Evolutionary conservation across 2,113 vertebrate species (phyloP).

Genomic region (Passerina amoena): DNA sequence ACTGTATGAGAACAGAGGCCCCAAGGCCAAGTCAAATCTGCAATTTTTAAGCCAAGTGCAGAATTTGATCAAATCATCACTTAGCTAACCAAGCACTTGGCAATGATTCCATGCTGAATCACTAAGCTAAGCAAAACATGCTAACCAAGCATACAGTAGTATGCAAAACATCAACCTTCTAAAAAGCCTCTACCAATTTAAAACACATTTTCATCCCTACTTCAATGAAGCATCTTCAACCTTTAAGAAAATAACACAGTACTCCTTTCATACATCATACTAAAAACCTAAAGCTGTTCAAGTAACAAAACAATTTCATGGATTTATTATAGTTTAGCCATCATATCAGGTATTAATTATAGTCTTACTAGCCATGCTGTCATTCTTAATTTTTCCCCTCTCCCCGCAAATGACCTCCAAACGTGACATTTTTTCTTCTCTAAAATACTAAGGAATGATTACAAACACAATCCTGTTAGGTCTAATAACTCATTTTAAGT

Average conservation of each 20-base stretch:
- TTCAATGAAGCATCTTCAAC: background rate
- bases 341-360: background rate
- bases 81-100: background rate
- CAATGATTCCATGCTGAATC: background rate
- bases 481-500: background rate
- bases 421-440: rapidly evolving
- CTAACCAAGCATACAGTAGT: background rate
- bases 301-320: background rate
- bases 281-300: background rate
- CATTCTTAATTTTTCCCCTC: background rate
- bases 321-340: background rate
- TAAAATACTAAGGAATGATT: background rate
- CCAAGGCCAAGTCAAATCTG: background rate
- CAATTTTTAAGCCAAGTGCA: background rate
- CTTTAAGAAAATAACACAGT: background rate
- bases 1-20: background rate
- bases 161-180: background rate
- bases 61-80: background rate
- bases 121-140: background rate
- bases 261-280: background rate
- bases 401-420: background rate
- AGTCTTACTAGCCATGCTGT: background rate
- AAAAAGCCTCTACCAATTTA: background rate
- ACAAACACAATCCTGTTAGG: background rate
- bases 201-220: background rate